phyloP scores from a whole-genome alignment of 2,797 vertebrate species.

The Acrossocheilus fasciatus region DNA sequence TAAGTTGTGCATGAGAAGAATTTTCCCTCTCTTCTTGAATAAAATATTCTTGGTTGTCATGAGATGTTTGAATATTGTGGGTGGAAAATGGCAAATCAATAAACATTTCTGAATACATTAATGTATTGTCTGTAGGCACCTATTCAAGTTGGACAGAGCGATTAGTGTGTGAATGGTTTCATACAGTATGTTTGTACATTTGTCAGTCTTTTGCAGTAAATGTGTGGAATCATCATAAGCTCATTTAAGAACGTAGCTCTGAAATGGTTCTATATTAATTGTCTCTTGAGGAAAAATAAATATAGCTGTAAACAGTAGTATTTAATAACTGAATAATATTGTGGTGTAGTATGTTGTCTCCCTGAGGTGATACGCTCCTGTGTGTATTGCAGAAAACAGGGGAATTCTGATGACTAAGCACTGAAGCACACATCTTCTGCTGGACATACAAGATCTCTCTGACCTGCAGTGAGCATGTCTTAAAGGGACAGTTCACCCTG shows the following conservation, averaged over 20 bases:
- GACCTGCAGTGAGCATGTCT: conserved; percentile 14
- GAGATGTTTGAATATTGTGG: conserved; percentile 1
- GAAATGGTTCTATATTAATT: neutral
- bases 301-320: neutral
- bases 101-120: neutral
- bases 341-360: conserved; percentile 23
- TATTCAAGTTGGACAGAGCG: neutral
- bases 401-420: conserved; percentile 66
- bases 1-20: conserved; percentile 3
- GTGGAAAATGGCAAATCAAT: neutral
- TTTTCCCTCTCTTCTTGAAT: neutral
- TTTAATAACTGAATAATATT: neutral
- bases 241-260: neutral
- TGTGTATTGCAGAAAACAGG: conserved; percentile 59
- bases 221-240: neutral
- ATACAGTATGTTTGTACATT: neutral
- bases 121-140: neutral
- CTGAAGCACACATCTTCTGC: conserved; percentile 11
- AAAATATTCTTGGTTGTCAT: neutral
- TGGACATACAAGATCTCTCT: conserved; percentile 25
- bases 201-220: neutral
- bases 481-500: conserved; percentile 3
- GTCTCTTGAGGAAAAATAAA: neutral
- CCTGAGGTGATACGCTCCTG: conserved; percentile 26
- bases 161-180: neutral